Evolutionary conservation across 2,113 vertebrate species (phyloP).

Genomic region (Leptodactylus fuscus): DNA sequence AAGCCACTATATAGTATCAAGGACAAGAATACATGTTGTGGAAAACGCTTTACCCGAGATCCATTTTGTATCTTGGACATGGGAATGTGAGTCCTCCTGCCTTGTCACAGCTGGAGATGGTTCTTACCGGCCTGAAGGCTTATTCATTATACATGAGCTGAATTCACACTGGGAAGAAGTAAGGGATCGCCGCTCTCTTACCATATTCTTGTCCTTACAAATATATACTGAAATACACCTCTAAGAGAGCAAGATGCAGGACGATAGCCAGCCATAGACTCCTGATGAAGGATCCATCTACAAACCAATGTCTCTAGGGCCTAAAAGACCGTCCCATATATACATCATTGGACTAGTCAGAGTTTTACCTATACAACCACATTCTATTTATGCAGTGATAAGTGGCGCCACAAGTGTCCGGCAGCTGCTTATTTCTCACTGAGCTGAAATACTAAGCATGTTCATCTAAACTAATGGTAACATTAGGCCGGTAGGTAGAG

Average conservation of each 20-base stretch:
- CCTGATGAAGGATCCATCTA: not conserved
- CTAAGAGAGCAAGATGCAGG: too few relatives aligned
- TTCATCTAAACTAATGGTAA: too few relatives aligned
- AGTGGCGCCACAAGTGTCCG: too few relatives aligned
- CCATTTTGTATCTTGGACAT: not conserved
- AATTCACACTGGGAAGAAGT: conserved; percentile 9
- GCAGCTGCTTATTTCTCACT: too few relatives aligned
- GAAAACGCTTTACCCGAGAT: too few relatives aligned
- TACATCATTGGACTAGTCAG: not conserved
- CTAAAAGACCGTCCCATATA: not conserved
- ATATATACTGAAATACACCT: too few relatives aligned
- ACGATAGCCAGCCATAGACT: not conserved
- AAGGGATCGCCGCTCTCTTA: not conserved
- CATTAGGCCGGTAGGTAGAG: too few relatives aligned
- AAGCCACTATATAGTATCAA: too few relatives aligned
- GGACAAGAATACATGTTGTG: too few relatives aligned
- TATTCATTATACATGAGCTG: conserved; percentile 16
- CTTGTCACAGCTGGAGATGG: conserved; percentile 8
- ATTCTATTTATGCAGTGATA: not conserved
- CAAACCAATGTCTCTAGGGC: not conserved
- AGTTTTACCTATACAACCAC: not conserved
- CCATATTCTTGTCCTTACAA: not conserved
- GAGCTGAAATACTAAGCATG: too few relatives aligned
- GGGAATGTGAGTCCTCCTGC: conserved; percentile 2
- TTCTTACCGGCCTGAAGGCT: not conserved